Base-by-base conservation (phyloP, 35 echinoderm and acorn worm genomes). In the Amphiura filiformis region DNA sequence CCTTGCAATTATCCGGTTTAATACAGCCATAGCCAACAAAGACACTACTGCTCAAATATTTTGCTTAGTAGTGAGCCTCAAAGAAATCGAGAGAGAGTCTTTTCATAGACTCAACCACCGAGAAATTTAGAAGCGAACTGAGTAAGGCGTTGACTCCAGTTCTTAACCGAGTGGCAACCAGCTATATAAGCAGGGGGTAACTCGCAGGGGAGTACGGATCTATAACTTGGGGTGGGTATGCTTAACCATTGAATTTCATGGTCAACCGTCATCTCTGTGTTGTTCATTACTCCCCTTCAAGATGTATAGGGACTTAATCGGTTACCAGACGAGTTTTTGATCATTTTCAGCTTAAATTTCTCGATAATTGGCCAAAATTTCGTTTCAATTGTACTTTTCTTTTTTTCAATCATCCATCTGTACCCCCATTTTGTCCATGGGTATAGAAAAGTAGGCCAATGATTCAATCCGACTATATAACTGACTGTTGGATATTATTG, bases 11-110 rank as follows among this genome's bases (percentile, higher is more conserved):
- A 91, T 91, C 82, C 79, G 77, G 81, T 82, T 76, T 91, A 91
- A 91, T 91, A 91, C 89, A 75, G 77, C 65, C 89, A 77, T 49
- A 47, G 76, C 89, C 76, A 91, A 91, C 89, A 91, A 91, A 91
- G 89, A 91, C 89, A 84, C 89, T 85, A 84, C 82, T 91, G 89
- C 89, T 91, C 89, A 91, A 91, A 91, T 91, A 91, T 91, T 91
- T 91, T 91, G 85, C 89, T 91, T 91, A 91, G 82, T 91, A 91
- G 38, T 91, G 89, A 91, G 82, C 89, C 89, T 91, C 82, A 91
- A 91, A 91, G 89, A 49, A 82, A 91, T 91, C 89, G 76, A 83
- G 88, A 75, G 40, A 84, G 76, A 77, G 79, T 56, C 84, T 91
- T 91, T 91, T 76, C 77, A 37, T 64, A 82, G 80, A 80, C 79